Conservation (phyloP, 2,113 vertebrate genomes). For the Chiloscyllium plagiosum region DNA sequence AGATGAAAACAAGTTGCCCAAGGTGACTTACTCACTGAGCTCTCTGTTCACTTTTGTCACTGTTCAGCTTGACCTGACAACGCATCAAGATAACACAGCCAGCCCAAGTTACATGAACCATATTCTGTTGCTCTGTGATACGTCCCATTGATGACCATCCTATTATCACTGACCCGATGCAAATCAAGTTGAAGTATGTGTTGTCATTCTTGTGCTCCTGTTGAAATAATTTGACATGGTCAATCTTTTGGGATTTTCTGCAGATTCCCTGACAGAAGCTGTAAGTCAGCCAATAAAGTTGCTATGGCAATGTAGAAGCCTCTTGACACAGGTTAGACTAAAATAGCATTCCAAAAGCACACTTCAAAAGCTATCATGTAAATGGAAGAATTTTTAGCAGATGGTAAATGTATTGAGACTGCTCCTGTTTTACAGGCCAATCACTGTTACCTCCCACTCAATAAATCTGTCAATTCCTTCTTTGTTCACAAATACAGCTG, state of each 20-base stretch:
- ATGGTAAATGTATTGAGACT: background rate
- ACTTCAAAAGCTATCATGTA: background rate
- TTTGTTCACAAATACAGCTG: background rate
- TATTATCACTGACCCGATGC: background rate
- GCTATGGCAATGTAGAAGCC: background rate
- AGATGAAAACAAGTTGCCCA: background rate
- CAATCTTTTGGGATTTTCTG: background rate
- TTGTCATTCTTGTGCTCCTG: background rate
- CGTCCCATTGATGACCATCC: background rate
- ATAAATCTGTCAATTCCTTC: background rate
- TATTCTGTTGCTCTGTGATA: background rate
- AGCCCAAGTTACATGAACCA: background rate
- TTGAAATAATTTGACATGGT: background rate
- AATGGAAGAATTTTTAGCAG: background rate
- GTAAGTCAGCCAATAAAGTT: background rate
- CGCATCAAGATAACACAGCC: background rate
- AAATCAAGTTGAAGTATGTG: background rate
- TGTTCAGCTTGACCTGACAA: background rate
- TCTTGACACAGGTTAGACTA: constrained; percentile 24
- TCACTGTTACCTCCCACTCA: background rate
- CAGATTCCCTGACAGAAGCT: background rate
- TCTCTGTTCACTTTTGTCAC: background rate
- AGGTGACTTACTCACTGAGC: background rate
- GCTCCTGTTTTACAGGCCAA: background rate
- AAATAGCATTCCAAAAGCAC: background rate